Base-by-base conservation (phyloP, 2,113 vertebrate species). In the Arvicanthis niloticus region DNA sequence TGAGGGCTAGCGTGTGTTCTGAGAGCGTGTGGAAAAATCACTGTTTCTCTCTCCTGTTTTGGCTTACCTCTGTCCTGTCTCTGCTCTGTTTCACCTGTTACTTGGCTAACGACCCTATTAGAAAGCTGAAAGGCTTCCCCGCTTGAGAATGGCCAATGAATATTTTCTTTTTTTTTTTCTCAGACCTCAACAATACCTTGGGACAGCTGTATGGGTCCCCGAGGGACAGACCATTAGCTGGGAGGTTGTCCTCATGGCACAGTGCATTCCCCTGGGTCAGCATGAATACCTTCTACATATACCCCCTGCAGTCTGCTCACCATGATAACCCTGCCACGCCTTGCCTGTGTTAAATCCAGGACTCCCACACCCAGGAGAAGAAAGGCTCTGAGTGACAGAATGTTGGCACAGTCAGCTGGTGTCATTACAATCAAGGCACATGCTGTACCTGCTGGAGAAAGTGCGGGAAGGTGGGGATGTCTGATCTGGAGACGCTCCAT, bases 91-190 rank as follows among this genome's bases (percentile, higher is more conserved):
- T 97, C 93, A 89, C 84, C 67, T 93, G 93, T 89, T 81, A 89
- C 62, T 84, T 75, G 85, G 84, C 53, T 88, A 94, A 96, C 80
- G 85, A 88, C 65, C 84, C 96, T 94, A 48, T 76, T 82, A 95
- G 88, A 89, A 60, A 95, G 89, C 40, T 24, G 51, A 94, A 80
- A 45, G 0, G 19, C 42, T 93, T 81, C 58, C 76, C 48, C 48
- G 75, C 60, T 78, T 45, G 0, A 91, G 95, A 95, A 92, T 70
- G 91, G 84, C 11, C 85, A 94, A 91, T 90, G 48, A 84, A 91
- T 92, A 65, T 96, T 76, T 75, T 56, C 80, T 88, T 70, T 70
- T 72, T 75, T 88, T 70, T 70, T 72, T 75, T 86, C 37, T 75
- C 68, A 95, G 93, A 91, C 40, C 31, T 78, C 31, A 72, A 88